Base-by-base conservation (phyloP, 2,888 invertebrate species). In the Villa cingulata region DNA sequence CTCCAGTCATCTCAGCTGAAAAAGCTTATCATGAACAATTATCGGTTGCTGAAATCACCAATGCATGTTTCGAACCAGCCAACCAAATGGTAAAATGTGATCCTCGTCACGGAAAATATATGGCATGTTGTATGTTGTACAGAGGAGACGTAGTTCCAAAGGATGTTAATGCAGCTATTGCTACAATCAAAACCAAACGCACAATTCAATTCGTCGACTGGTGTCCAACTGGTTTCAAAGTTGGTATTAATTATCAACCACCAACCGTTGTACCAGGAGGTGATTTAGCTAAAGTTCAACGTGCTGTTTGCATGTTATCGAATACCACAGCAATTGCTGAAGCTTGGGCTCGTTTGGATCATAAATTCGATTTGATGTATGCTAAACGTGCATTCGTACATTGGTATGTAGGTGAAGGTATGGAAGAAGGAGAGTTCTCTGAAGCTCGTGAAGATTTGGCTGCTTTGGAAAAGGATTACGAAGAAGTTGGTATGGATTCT, bases 281-380 rank as follows among this genome's bases (percentile, higher is more conserved):
- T 17, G 89, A 90, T 63, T 68, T 86, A 65, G 88, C 90, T 52
- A 89, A 88, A 72, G 88, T 90, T 20, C 86, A 87, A 67, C 81
- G 91, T 59, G 89, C 90, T 54, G 89, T 91, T 19, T 92, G 91
- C 78, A 91, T 91, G 90, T 75, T 91, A 73, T 87, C 87, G 63
- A 91, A 90, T 74, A 91, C 90, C 50, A 91, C 90, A 6, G 87
- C 90, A 58, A 90, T 91, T 65, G 89, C 88, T n/a, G 89, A 91
- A 68, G 91, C 90, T 17, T 91, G 90, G 90, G 88, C 88, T 10
- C 80, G 90, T 58, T 77, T 91, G 50, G 89, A 91, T 71, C 88
- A 87, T 72, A 90, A 89, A 72, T 87, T 90, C 71, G 89, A 90
- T 69, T 76, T 90, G 44, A 89, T 90, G 88, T 90, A 88, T 72